Percentiles rank a stretch among this genome's conserved stretches.
These are phyloP conservation scores for Syngnathus scovelli DNA, from an alignment of 2,113 vertebrate species.

Conservation along the genomic window DNA sequence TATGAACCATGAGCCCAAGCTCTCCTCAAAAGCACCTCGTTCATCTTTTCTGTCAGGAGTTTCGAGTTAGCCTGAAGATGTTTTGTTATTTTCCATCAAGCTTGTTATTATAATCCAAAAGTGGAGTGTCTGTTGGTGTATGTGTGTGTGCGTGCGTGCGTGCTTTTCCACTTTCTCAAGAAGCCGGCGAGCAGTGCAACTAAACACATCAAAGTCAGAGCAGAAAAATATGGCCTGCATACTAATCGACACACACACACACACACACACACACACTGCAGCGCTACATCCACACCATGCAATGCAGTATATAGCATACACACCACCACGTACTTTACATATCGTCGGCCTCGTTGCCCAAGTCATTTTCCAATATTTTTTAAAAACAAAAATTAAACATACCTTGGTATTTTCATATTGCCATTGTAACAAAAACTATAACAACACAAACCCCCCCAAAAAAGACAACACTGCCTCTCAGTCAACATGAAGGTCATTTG, in stretches of 20 bases:
- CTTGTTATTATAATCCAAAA: not conserved
- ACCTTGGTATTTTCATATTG: too few species aligned
- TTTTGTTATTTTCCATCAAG: not conserved
- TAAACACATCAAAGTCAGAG: slow-evolving; percentile 7
- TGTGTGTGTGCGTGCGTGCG: not conserved
- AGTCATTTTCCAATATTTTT: too few species aligned
- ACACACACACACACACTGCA: not conserved
- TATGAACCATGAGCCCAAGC: not conserved
- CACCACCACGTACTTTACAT: too few species aligned
- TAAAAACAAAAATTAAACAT: too few species aligned
- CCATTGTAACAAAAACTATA: not conserved
- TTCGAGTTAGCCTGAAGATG: not conserved
- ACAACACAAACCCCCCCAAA: too few species aligned
- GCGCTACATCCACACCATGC: not conserved
- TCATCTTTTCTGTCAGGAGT: not conserved
- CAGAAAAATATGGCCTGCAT: slow-evolving; percentile 9
- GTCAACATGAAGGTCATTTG: not conserved
- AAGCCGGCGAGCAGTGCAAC: not conserved
- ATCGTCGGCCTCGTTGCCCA: too few species aligned
- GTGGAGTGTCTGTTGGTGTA: not conserved
- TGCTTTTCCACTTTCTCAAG: not conserved
- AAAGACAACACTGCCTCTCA: too few species aligned
- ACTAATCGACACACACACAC: not conserved
- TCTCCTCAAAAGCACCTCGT: not conserved
- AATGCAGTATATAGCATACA: not conserved